These are phyloP conservation scores for Adelosebastes latens DNA, from an alignment of 2,797 vertebrate species.

Conservation along the genomic window DNA sequence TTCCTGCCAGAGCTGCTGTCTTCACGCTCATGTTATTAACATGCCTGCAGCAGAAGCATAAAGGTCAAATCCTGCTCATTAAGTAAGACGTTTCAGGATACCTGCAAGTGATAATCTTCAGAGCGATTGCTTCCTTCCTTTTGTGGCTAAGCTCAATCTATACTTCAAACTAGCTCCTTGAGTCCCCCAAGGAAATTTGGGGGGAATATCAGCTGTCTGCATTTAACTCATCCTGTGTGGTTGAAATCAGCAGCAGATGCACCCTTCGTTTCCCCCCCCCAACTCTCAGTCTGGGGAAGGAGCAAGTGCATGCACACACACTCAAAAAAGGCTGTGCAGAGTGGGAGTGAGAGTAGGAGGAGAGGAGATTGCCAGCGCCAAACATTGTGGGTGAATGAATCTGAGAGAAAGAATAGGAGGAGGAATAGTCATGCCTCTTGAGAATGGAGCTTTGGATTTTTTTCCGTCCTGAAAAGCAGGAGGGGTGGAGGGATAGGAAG, in stretches of 20 bases:
- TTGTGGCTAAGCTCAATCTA: slow-evolving; percentile 22
- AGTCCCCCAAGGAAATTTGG: slow-evolving; percentile 30
- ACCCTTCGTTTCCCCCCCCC: neutral
- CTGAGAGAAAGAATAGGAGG: slow-evolving; percentile 60
- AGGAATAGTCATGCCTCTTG: slow-evolving; percentile 55
- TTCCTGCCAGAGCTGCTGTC: slow-evolving; percentile 14
- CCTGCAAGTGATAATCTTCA: slow-evolving; percentile 29
- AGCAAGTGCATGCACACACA: slow-evolving; percentile 43
- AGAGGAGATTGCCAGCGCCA: slow-evolving; percentile 62
- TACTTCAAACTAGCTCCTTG: slow-evolving; percentile 45
- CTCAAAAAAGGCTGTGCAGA: slow-evolving; percentile 54
- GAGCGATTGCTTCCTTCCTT: slow-evolving; percentile 30
- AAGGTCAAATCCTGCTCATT: slow-evolving; percentile 52
- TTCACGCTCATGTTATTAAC: slow-evolving; percentile 19
- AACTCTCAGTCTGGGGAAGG: slow-evolving; percentile 25
- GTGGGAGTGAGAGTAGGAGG: slow-evolving; percentile 69
- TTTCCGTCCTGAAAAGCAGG: neutral
- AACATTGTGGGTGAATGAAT: slow-evolving; percentile 76
- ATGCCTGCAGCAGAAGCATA: slow-evolving; percentile 37
- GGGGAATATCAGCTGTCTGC: slow-evolving; percentile 45
- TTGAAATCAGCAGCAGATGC: slow-evolving; percentile 62
- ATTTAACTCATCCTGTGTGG: slow-evolving; percentile 48
- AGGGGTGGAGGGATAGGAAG: slow-evolving; percentile 33
- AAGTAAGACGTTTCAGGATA: slow-evolving; percentile 36
- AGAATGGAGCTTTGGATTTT: slow-evolving; percentile 59